phyloP scores from a whole-genome alignment of 30 jellyfish, hydroid and myxozoan species.

The Pelagia noctiluca region DNA sequence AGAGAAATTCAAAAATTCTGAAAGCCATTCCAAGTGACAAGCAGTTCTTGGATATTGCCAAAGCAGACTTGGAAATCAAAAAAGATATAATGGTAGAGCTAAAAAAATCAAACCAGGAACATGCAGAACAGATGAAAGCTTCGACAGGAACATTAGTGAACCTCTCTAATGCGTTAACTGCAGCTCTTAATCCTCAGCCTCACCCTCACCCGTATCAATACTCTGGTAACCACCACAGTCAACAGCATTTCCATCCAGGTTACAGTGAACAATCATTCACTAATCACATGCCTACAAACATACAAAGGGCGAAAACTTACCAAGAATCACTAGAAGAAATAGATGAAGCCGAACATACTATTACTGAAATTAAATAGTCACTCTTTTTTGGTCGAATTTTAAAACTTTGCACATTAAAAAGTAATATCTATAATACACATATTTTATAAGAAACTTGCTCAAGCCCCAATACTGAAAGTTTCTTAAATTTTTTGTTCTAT shows the following conservation, averaged over 20 bases:
- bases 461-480: too few relatives aligned
- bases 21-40: slow-evolving; percentile 42
- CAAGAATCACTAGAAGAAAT: background rate
- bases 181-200: slow-evolving; percentile 42
- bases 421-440: background rate
- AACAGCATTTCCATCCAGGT: background rate
- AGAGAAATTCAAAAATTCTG: slow-evolving; percentile 19
- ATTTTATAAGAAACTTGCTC: background rate
- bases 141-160: slow-evolving; percentile 42
- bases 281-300: background rate
- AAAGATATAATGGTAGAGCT: slow-evolving; percentile 44
- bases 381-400: background rate
- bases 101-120: slow-evolving; percentile 13
- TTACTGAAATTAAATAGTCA: background rate
- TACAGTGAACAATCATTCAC: background rate
- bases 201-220: background rate
- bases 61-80: slow-evolving; percentile 39
- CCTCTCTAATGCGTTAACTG: slow-evolving; percentile 52
- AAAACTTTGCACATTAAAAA: background rate
- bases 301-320: background rate
- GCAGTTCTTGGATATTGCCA: slow-evolving; percentile 56
- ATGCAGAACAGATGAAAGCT: slow-evolving; percentile 43
- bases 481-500: too few relatives aligned
- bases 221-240: background rate
- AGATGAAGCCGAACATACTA: background rate